Evolutionary conservation across 2,113 vertebrate species (phyloP), one percentile per base, ranked within the genome.

Genomic region (Ptilonorhynchus violaceus): DNA sequence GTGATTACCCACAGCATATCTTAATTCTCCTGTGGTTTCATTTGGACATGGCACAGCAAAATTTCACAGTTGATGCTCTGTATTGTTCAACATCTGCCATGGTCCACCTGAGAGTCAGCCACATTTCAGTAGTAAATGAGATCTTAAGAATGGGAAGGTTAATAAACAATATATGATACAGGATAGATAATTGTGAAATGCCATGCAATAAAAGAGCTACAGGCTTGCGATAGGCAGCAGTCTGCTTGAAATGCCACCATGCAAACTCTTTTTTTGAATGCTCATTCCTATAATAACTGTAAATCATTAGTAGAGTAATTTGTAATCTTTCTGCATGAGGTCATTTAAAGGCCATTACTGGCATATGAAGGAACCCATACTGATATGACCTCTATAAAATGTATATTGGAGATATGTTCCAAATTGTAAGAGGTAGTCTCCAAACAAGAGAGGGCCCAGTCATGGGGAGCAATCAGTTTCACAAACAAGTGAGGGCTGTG

Each of bases 1-100:
- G 77, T 95, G 96, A 97, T 96, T 97, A 95, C 93, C 89, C 92
- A 93, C 91, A 93, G 95, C 92, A 84, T 93, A 92, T 93, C 96
- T 96, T 96, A 97, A 96, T 96, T 95, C 95, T 92, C 93, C 73
- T 73, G 95, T 93, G 96, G 83, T 95, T 96, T 95, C 92, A 66
- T 94, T 92, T 96, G 96, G 95, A 93, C 92, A 91, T 87, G 80
- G 96, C 92, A 93, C 91, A 89, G 91, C 93, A 94, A 92, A 96
- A 97, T 94, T 95, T 95, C 93, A 92, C 80, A 94, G 91, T 93
- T 93, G 92, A 84, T 94, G 93, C 93, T 95, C 72, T 96, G 93
- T 84, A 64, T 93, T 94, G 92, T 89, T 96, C 86, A 94, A 64
- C 89, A 89, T 95, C 91, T 95, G 93, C 93, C 69, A 68, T 72